A percentile compares a stretch with the other conserved stretches of the same genome.
phyloP scores from a whole-genome alignment of 2,888 invertebrate genomes.

The Sclerodermus sp. region DNA sequence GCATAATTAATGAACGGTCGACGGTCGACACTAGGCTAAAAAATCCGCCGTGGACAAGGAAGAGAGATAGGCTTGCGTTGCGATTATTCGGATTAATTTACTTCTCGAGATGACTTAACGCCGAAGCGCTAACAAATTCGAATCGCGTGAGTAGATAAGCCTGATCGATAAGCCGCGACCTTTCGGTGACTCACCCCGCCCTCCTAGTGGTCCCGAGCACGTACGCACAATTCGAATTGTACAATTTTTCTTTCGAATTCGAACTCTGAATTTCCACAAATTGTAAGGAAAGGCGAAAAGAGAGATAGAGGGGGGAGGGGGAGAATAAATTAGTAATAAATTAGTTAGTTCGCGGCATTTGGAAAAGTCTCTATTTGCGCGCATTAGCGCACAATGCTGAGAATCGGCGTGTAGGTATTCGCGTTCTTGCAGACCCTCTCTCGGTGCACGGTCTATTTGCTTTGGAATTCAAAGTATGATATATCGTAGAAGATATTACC shows the following conservation, averaged over 20 bases:
- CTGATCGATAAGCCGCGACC: constrained; percentile 35
- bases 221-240: no score
- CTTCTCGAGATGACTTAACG: constrained; percentile 9
- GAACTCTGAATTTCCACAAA: background rate
- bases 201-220: constrained; percentile 3
- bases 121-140: constrained; percentile 15
- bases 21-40: no score
- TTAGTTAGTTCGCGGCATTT: no score
- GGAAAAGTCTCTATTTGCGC: no score
- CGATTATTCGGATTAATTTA: background rate
- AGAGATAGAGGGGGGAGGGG: no score
- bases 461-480: background rate
- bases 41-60: constrained; percentile 22
- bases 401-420: background rate
- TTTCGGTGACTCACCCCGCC: constrained; percentile 36
- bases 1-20: background rate
- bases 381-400: background rate
- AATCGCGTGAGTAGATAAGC: constrained; percentile 19
- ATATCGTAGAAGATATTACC: background rate
- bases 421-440: background rate
- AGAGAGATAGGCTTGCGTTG: constrained; percentile 38
- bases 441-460: background rate
- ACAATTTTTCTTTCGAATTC: background rate
- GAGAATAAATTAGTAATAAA: no score
- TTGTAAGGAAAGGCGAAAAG: background rate